Evolutionary conservation across 2,888 invertebrate species (phyloP).

Genomic region (Galerucella calmariensis): DNA sequence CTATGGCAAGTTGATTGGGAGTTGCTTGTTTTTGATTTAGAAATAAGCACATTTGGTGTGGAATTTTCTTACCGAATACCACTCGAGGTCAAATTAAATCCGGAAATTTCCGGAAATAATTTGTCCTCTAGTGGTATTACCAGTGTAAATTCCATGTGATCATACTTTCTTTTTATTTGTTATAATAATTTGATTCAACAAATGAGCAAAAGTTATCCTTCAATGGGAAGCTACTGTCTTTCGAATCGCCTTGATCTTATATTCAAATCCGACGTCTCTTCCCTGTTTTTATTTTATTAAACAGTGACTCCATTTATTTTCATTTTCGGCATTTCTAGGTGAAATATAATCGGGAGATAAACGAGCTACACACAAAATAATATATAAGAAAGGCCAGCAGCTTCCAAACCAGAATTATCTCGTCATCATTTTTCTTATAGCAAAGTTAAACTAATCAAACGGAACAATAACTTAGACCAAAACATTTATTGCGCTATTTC

Average conservation of each 20-base stretch:
- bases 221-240: background rate
- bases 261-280: slow-evolving; percentile 5
- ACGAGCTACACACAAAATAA: slow-evolving; percentile 13
- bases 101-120: too few species aligned
- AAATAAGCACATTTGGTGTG: too few species aligned
- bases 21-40: too few species aligned
- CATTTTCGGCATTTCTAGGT: slow-evolving; percentile 19
- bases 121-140: too few species aligned
- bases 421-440: background rate
- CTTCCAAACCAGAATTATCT: background rate
- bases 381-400: slow-evolving; percentile 12
- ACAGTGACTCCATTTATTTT: slow-evolving; percentile 24
- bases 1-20: too few species aligned
- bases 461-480: background rate
- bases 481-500: too few species aligned
- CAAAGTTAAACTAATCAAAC: background rate
- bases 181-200: too few species aligned
- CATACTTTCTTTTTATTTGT: too few species aligned
- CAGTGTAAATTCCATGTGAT: too few species aligned
- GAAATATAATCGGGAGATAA: slow-evolving; percentile 26
- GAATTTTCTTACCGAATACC: too few species aligned
- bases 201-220: background rate
- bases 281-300: slow-evolving; percentile 10
- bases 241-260: background rate
- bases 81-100: too few species aligned